Percentiles rank a stretch among this genome's conserved stretches.
phyloP scores from a whole-genome alignment of 2,888 invertebrate genomes.

The Harpalus rubripes region DNA sequence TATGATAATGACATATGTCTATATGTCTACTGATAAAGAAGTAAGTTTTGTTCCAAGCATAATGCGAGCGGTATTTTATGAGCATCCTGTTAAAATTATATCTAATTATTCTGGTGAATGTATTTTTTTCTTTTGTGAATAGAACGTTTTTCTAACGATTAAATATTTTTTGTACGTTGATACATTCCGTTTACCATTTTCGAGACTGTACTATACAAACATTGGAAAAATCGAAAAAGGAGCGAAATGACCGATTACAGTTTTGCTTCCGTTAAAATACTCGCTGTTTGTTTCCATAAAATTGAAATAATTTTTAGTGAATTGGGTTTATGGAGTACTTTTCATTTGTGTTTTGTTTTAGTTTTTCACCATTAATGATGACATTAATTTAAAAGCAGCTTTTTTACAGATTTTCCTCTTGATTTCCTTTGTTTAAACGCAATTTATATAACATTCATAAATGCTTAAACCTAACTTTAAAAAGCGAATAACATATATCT shows the following conservation, averaged over 20 bases:
- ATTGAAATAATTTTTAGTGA: slow-evolving; percentile 37
- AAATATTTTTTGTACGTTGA: neutral
- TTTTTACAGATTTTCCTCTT: neutral
- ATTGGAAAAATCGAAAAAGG: neutral
- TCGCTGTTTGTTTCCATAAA: slow-evolving; percentile 32
- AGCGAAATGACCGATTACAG: slow-evolving; percentile 27
- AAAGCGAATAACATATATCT: neutral
- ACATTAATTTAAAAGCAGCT: neutral
- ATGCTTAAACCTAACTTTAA: neutral
- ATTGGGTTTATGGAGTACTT: slow-evolving; percentile 32
- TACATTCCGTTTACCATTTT: neutral
- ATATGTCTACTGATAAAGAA: too few species aligned
- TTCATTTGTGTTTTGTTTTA: slow-evolving; percentile 24
- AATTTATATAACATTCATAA: neutral
- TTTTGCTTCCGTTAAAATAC: slow-evolving; percentile 20
- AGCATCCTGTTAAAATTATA: too few species aligned
- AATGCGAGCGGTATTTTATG: too few species aligned
- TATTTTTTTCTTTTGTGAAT: neutral
- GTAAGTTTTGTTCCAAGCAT: too few species aligned
- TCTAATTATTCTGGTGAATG: too few species aligned
- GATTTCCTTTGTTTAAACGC: neutral
- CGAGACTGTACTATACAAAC: slow-evolving; percentile 24
- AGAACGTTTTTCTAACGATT: neutral
- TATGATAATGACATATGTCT: too few species aligned
- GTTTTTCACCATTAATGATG: slow-evolving; percentile 18